These are phyloP conservation scores for Drosophila takahashii DNA, from an alignment of 1,140 invertebrate genomes.

Conservation along the genomic window DNA sequence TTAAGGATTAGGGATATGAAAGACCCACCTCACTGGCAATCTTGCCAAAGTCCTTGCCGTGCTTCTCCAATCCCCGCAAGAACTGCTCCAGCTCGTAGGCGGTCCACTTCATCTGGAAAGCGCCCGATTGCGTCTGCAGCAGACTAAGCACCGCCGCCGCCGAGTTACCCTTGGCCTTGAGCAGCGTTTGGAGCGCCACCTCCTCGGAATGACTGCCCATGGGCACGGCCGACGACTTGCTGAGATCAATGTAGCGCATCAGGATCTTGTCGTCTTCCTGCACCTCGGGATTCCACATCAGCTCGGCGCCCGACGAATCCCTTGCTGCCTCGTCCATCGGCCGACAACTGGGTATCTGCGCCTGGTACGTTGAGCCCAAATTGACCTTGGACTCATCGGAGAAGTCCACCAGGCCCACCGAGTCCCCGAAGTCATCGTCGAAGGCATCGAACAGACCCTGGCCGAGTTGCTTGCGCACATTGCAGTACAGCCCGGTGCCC, in stretches of 20 bases:
- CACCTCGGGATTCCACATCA: conserved; percentile 94
- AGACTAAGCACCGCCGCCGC: conserved; percentile 94
- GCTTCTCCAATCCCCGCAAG: conserved; percentile 93
- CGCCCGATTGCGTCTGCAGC: conserved; percentile 88
- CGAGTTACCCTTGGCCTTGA: conserved; percentile 94
- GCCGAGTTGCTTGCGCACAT: conserved; percentile 68
- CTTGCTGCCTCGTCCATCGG: conserved; percentile 43
- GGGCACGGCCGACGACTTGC: conserved; percentile 95
- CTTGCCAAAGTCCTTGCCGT: conserved; percentile 97
- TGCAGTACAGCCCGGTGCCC: conserved; percentile 92
- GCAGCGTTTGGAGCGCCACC: conserved; percentile 95
- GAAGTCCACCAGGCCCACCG: conserved; percentile 78
- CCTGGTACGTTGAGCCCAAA: conserved; percentile 95
- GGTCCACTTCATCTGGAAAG: conserved; percentile 94
- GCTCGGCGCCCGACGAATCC: conserved; percentile 87
- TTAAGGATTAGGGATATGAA: too few species aligned
- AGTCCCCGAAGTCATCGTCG: conserved; percentile 79
- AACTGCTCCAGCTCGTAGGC: conserved; percentile 94
- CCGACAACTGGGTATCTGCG: conserved; percentile 88
- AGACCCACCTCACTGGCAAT: conserved; percentile 92
- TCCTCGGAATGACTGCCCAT: conserved; percentile 97
- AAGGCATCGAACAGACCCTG: conserved; percentile 71
- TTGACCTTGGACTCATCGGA: conserved; percentile 90
- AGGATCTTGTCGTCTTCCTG: conserved; percentile 78
- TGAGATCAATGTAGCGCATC: conserved; percentile 92